A percentile compares a stretch with the other conserved stretches of the same genome.
phyloP scores from a whole-genome alignment of 2,113 vertebrate species.

The Vombatus ursinus region DNA sequence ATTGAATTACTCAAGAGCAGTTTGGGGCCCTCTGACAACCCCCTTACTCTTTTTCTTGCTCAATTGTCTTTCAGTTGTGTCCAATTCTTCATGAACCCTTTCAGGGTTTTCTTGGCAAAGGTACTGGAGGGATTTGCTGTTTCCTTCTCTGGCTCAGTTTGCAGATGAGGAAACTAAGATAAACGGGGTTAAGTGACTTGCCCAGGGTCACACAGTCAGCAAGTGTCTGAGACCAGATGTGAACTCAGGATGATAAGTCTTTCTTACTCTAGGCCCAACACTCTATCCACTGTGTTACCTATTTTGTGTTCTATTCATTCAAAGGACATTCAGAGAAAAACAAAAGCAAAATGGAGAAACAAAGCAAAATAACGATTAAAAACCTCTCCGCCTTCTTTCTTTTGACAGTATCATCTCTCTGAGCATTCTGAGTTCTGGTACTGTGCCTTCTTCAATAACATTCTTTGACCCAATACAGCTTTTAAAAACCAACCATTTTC shows the following conservation, averaged over 20 bases:
- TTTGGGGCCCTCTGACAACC: background rate
- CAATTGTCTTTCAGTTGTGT: too few relatives aligned
- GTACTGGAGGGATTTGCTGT: background rate
- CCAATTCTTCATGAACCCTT: too few relatives aligned
- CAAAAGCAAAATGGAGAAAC: background rate
- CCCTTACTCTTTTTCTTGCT: background rate
- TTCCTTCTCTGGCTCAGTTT: background rate
- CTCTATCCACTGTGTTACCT: background rate
- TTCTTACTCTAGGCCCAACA: too few relatives aligned
- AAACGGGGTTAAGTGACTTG: background rate
- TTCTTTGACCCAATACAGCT: background rate
- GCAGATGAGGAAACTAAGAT: background rate
- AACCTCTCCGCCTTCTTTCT: background rate
- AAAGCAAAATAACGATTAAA: background rate
- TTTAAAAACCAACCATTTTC: background rate
- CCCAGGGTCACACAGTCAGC: background rate
- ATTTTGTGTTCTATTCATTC: background rate
- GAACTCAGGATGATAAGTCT: too few relatives aligned
- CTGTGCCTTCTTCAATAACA: background rate
- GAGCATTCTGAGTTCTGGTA: background rate
- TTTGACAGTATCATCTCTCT: background rate
- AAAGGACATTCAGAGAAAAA: background rate
- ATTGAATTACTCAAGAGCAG: background rate
- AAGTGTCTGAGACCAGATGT: background rate
- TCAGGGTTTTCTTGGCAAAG: background rate